Evolutionary conservation across 2,797 vertebrate species (phyloP).

Genomic region (Hippopotamyrus pictus): DNA sequence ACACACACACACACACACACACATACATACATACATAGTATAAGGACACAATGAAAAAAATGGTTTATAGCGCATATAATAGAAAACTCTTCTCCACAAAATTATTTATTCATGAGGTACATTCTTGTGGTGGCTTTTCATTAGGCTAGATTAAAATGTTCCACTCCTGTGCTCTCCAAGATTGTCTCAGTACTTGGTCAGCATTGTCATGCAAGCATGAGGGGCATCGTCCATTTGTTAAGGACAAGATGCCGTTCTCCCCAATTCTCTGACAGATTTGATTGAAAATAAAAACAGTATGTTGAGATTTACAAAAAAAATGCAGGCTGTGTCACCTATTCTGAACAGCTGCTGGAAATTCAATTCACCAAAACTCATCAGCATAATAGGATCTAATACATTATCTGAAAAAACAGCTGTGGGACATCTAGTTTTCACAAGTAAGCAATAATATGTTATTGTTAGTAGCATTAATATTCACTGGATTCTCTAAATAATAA

Average conservation of each 20-base stretch:
- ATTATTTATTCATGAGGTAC: background rate
- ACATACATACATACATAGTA: background rate
- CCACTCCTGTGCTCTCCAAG: background rate
- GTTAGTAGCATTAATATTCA: background rate
- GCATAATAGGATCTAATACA: background rate
- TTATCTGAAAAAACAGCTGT: background rate
- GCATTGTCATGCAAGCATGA: background rate
- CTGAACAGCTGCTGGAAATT: background rate
- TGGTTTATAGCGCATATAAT: background rate
- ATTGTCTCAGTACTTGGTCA: background rate
- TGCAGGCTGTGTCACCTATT: background rate
- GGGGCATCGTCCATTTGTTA: background rate
- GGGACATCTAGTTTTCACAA: background rate
- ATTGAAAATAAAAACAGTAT: background rate
- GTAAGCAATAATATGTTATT: background rate
- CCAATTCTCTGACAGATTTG: background rate
- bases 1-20: too few species aligned
- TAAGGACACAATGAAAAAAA: background rate
- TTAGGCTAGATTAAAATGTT: background rate
- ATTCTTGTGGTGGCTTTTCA: background rate
- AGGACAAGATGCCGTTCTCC: background rate
- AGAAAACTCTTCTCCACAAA: background rate
- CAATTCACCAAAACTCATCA: background rate
- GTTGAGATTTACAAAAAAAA: background rate
- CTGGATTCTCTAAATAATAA: background rate